Evolutionary conservation across 2,888 invertebrate species (phyloP).

Genomic region (Trichogramma dendrolimi): DNA sequence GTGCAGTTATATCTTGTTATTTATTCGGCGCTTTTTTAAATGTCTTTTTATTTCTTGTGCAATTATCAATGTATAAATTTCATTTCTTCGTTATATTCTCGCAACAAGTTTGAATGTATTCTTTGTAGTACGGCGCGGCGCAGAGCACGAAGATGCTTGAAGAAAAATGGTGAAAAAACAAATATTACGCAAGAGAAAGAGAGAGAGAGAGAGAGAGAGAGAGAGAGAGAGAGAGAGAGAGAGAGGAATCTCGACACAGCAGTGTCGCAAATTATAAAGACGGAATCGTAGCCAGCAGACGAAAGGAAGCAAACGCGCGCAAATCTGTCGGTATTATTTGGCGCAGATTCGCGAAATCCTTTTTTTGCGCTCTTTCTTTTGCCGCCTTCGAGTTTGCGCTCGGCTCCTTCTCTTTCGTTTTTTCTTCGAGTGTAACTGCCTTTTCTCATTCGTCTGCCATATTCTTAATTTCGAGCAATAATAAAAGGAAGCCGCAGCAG

Average conservation of each 20-base stretch:
- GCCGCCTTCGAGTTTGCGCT: neutral
- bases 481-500: slow-evolving; percentile 35
- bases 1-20: too few species aligned
- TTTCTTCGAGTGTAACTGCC: neutral
- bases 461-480: slow-evolving; percentile 36
- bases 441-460: slow-evolving; percentile 4
- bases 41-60: too few species aligned
- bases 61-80: too few species aligned
- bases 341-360: slow-evolving; percentile 14
- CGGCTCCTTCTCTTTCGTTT: slow-evolving; percentile 1
- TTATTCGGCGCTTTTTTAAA: too few species aligned
- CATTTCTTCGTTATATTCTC: too few species aligned
- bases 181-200: neutral
- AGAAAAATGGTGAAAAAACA: neutral
- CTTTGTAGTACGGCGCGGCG: too few species aligned
- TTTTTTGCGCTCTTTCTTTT: slow-evolving; percentile 10
- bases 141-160: too few species aligned
- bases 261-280: too few species aligned
- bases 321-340: slow-evolving; percentile 14
- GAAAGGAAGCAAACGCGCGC: slow-evolving; percentile 14
- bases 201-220: slow-evolving; percentile 2
- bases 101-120: too few species aligned
- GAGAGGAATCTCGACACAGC: too few species aligned
- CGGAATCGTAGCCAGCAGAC: neutral
- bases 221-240: slow-evolving; percentile 1